Percentiles rank a stretch among this genome's conserved stretches.
phyloP scores from a whole-genome alignment of 1,140 invertebrate genomes.

The Hestina assimilis region DNA sequence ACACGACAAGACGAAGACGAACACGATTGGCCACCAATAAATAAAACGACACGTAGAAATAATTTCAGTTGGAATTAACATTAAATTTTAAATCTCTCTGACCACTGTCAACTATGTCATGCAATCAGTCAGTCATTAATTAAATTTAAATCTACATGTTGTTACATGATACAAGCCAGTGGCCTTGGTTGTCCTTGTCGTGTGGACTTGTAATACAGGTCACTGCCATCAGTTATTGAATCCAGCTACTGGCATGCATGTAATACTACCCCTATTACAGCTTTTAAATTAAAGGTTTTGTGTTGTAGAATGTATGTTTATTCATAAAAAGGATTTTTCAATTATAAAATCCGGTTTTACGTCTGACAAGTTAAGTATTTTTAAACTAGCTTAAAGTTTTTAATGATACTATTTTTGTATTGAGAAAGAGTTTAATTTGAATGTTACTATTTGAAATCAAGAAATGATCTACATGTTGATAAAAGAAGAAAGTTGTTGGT shows the following conservation, averaged over 20 bases:
- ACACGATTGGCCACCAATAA: too few relatives aligned
- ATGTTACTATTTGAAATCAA: neutral
- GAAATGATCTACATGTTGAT: too few relatives aligned
- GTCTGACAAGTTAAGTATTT: neutral
- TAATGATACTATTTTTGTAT: neutral
- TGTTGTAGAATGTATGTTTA: conserved; percentile 4
- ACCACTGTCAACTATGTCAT: too few relatives aligned
- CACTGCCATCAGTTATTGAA: conserved; percentile 7
- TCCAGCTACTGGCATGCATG: conserved; percentile 4
- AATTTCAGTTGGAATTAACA: too few relatives aligned
- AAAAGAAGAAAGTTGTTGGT: neutral
- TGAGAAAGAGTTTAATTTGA: neutral
- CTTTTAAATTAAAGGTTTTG: conserved; percentile 6
- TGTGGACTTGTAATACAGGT: conserved; percentile 8
- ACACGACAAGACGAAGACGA: too few relatives aligned
- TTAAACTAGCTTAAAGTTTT: neutral
- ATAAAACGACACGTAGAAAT: too few relatives aligned
- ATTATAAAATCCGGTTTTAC: conserved; percentile 8
- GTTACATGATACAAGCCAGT: conserved; percentile 1
- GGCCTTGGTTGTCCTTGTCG: conserved; percentile 16
- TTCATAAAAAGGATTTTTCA: conserved; percentile 5
- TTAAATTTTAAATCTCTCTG: too few relatives aligned
- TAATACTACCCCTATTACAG: conserved; percentile 24
- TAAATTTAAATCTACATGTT: conserved; percentile 6
- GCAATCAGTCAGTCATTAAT: too few relatives aligned